A percentile compares a stretch with the other conserved stretches of the same genome.
Conservation (phyloP, 2,797 vertebrate genomes). For the Chelon auratus region DNA sequence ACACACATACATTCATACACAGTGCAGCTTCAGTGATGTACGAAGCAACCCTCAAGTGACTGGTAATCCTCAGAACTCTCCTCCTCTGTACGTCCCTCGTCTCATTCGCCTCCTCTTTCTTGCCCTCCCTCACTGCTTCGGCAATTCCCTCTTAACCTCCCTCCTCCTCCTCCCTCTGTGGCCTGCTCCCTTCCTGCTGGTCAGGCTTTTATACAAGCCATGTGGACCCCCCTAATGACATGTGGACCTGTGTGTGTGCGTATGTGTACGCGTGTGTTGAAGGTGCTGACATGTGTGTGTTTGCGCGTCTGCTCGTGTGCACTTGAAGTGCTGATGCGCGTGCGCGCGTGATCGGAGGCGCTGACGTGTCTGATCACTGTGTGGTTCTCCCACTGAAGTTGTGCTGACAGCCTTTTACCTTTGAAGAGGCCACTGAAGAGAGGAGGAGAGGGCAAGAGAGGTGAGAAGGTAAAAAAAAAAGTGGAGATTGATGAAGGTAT, state of each 20-base stretch:
- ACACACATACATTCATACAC: conserved; percentile 13
- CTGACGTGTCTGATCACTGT: conserved; percentile 71
- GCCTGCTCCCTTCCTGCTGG: conserved; percentile 56
- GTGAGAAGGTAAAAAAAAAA: background rate
- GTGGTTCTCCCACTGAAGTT: conserved; percentile 66
- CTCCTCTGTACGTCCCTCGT: conserved; percentile 28
- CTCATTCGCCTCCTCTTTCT: conserved; percentile 1
- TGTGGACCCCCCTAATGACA: conserved; percentile 73
- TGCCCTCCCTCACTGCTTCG: background rate
- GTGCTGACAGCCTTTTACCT: conserved; percentile 63
- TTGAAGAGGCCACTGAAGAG: conserved; percentile 57
- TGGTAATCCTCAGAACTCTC: conserved; percentile 46
- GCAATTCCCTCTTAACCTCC: conserved; percentile 13
- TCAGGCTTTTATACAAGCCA: conserved; percentile 72
- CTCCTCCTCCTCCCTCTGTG: background rate
- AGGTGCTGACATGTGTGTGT: conserved; percentile 55
- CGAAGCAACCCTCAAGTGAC: conserved; percentile 37
- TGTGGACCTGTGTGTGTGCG: conserved; percentile 35
- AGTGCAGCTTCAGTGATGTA: conserved; percentile 10
- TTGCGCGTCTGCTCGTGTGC: conserved; percentile 10
- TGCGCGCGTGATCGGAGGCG: conserved; percentile 59
- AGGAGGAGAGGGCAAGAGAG: background rate
- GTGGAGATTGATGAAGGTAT: background rate
- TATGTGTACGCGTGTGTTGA: conserved; percentile 29
- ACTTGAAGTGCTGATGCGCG: conserved; percentile 53